A percentile compares a stretch with the other conserved stretches of the same genome.
These are phyloP conservation scores for Trimorus sp. DNA, from an alignment of 2,888 invertebrate species.

Conservation along the genomic window DNA sequence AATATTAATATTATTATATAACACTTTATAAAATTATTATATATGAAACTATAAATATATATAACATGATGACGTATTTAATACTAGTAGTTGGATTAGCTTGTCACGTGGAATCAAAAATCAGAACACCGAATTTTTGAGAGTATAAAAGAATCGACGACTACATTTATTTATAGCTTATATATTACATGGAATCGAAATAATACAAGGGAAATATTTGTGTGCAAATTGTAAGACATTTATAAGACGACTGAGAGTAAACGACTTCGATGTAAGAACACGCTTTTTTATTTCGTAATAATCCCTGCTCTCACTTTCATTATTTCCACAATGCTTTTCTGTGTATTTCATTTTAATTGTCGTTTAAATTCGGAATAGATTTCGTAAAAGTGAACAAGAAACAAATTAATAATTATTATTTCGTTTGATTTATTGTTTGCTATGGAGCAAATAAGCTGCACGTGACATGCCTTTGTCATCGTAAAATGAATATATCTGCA, in stretches of 20 bases:
- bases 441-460: too few relatives aligned
- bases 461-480: background rate
- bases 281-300: constrained; percentile 4
- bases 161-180: constrained; percentile 27
- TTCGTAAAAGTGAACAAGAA: too few relatives aligned
- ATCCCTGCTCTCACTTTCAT: too few relatives aligned
- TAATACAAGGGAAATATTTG: constrained; percentile 29
- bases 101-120: constrained; percentile 33
- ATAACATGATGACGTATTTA: constrained; percentile 33
- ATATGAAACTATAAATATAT: constrained; percentile 26
- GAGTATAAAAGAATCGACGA: background rate
- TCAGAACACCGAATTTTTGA: constrained; percentile 14
- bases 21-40: constrained; percentile 30
- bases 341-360: too few relatives aligned
- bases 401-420: too few relatives aligned
- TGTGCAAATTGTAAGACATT: constrained; percentile 47
- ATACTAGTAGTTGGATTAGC: constrained; percentile 36
- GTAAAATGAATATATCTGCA: background rate
- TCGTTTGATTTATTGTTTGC: too few relatives aligned
- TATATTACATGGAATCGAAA: constrained; percentile 20
- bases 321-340: too few relatives aligned
- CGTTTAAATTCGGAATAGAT: too few relatives aligned
- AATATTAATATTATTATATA: constrained; percentile 30
- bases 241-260: constrained; percentile 53
- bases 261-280: constrained; percentile 39